Conservation (phyloP, 2,113 vertebrate genomes). For the Macroglossus sobrinus region DNA sequence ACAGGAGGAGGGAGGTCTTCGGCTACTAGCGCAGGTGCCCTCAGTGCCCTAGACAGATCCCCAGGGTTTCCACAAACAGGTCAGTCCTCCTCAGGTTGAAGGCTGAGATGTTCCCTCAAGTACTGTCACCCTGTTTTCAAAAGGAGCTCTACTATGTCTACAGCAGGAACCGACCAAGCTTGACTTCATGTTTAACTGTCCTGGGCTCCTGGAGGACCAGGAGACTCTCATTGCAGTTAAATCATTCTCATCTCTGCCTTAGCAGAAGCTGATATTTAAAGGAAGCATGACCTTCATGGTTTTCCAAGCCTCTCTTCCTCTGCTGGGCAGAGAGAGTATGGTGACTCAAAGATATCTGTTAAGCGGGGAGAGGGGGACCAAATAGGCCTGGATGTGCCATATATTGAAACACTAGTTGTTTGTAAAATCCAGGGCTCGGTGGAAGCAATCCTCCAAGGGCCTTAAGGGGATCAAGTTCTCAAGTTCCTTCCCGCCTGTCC, state of each 20-base stretch:
- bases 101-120: neutral
- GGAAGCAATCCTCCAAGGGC: neutral
- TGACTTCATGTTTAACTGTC: accelerated
- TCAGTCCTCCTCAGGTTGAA: neutral
- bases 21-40: neutral
- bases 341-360: neutral
- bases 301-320: neutral
- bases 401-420: neutral
- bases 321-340: neutral
- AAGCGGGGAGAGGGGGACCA: neutral
- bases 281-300: neutral
- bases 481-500: neutral
- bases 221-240: neutral
- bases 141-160: neutral
- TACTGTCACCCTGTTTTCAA: too few species aligned
- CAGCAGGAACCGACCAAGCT: accelerated
- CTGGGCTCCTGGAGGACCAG: accelerated
- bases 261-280: neutral
- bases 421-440: neutral
- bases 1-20: neutral
- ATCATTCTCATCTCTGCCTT: neutral
- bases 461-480: neutral
- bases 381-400: neutral
- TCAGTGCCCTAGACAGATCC: neutral
- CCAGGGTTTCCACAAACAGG: neutral